phyloP scores from a whole-genome alignment of 2,113 vertebrate species.

The Girardinichthys multiradiatus region DNA sequence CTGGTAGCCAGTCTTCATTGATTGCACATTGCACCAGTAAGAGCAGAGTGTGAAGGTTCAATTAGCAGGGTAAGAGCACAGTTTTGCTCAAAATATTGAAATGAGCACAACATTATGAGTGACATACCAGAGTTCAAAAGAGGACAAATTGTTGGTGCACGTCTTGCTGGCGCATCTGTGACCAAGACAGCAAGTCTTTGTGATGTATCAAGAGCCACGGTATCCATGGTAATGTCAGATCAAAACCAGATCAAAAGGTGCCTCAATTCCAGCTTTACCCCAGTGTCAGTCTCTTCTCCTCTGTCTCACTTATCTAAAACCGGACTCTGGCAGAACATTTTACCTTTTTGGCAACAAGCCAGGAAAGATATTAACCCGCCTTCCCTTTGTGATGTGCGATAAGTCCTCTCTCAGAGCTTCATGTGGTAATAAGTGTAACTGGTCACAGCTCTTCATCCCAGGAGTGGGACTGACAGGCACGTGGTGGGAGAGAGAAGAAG shows the following conservation, averaged over 20 bases:
- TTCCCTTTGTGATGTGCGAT: conserved; percentile 24
- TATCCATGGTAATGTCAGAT: no score
- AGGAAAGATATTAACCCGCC: conserved; percentile 32
- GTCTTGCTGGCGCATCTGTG: no score
- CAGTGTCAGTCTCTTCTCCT: neutral
- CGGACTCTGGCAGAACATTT: neutral
- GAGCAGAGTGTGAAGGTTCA: no score
- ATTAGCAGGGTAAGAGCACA: no score
- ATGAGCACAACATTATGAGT: no score
- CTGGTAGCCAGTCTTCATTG: no score
- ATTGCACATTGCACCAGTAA: no score
- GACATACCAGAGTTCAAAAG: no score
- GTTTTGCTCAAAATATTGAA: no score
- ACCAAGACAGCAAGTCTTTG: no score
- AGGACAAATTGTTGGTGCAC: no score
- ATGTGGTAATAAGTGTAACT: conserved; percentile 56
- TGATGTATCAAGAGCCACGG: no score
- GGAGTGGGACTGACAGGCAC: conserved; percentile 8
- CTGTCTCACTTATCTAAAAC: conserved; percentile 13
- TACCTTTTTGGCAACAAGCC: conserved; percentile 39
- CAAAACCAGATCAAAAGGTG: conserved; percentile 14
- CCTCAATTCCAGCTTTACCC: conserved; percentile 51
- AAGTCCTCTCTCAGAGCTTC: conserved; percentile 22
- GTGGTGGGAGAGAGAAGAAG: neutral
- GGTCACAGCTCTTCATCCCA: conserved; percentile 26